Conservation (phyloP, 2,797 vertebrate genomes). For the Galagoides demidoff region DNA sequence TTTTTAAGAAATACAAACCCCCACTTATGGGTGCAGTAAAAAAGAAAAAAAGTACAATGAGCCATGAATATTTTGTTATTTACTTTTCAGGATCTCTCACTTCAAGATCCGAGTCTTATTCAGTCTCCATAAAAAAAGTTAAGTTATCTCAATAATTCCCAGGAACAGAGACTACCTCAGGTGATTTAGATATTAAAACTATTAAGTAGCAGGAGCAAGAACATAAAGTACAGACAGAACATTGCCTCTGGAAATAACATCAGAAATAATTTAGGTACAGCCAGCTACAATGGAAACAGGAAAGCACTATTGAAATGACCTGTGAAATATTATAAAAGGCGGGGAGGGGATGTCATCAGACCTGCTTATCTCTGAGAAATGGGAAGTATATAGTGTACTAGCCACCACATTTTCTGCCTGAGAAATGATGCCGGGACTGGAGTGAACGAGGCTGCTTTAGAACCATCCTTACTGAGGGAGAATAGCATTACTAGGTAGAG, state of each 20-base stretch:
- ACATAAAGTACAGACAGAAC: conserved; percentile 46
- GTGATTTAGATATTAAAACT: conserved; percentile 15
- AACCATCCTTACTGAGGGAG: neutral
- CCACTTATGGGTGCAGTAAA: neutral
- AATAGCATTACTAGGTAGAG: neutral
- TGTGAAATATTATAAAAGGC: neutral
- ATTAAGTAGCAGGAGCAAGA: neutral
- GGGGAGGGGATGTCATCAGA: neutral
- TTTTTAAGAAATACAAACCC: neutral
- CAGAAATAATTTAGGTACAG: neutral
- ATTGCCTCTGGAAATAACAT: conserved; percentile 25
- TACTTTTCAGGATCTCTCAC: neutral
- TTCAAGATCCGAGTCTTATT: neutral
- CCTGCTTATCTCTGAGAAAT: conserved; percentile 7
- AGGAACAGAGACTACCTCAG: neutral
- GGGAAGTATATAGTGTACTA: neutral
- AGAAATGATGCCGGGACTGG: neutral
- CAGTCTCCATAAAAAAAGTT: neutral
- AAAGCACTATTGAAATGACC: conserved; percentile 17
- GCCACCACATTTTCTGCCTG: neutral
- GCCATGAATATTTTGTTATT: neutral
- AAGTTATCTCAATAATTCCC: neutral
- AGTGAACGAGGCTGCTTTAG: neutral
- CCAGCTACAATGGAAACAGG: neutral
- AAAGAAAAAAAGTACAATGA: neutral